Evolutionary conservation across 1,140 invertebrate species (phyloP).

Genomic region (Drosophila ficusphila): DNA sequence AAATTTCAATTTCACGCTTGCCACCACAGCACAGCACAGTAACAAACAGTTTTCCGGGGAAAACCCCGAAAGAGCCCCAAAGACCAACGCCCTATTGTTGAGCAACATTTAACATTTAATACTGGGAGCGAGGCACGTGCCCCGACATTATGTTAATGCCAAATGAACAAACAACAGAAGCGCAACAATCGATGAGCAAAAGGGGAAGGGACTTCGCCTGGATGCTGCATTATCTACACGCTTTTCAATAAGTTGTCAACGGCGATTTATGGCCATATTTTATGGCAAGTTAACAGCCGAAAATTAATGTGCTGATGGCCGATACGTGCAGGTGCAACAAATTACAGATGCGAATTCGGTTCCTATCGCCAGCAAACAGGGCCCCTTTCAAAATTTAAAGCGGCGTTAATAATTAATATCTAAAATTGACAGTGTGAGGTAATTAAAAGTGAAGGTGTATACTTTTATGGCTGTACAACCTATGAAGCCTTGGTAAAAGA

Average conservation of each 20-base stretch:
- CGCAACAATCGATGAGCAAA: not conserved
- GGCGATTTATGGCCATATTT: constrained; percentile 69
- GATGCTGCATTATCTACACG: constrained; percentile 51
- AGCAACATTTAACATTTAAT: constrained; percentile 51
- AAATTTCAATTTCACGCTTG: constrained; percentile 75
- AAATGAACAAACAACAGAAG: constrained; percentile 34
- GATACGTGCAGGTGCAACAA: constrained; percentile 64
- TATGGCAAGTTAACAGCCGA: constrained; percentile 45
- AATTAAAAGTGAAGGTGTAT: not conserved
- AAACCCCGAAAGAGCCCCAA: not conserved
- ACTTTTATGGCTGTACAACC: not conserved
- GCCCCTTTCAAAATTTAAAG: not conserved
- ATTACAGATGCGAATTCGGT: constrained; percentile 7
- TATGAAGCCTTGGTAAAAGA: too few relatives aligned
- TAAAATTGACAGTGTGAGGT: not conserved
- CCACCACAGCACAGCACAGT: constrained; percentile 34
- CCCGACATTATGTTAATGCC: constrained; percentile 52
- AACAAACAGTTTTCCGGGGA: constrained; percentile 26
- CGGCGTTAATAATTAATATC: not conserved
- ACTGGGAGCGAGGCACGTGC: constrained; percentile 32
- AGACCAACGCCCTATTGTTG: constrained; percentile 1
- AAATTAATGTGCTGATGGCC: constrained; percentile 58
- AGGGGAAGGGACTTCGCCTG: not conserved
- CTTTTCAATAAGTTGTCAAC: constrained; percentile 66
- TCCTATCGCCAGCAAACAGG: not conserved